Evolutionary conservation across 2,888 invertebrate genomes (phyloP).

Genomic region (Aproaerema taeniolella): DNA sequence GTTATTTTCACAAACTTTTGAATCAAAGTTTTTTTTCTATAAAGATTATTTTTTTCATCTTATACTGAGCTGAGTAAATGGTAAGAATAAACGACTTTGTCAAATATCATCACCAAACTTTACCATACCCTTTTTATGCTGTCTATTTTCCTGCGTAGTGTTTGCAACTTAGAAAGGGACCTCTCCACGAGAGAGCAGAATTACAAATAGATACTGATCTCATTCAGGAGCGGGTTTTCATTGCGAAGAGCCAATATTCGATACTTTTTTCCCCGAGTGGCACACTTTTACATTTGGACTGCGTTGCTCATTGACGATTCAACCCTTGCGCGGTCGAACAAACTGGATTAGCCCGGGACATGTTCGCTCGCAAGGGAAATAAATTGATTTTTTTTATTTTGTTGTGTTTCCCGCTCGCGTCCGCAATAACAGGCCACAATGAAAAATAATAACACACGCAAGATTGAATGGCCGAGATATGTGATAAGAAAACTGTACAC

Average conservation of each 20-base stretch:
- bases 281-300: slow-evolving; percentile 67
- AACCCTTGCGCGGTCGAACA: slow-evolving; percentile 74
- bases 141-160: slow-evolving; percentile 3
- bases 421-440: slow-evolving; percentile 60
- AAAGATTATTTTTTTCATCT: too few relatives aligned
- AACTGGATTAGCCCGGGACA: slow-evolving; percentile 73
- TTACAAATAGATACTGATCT: slow-evolving; percentile 51
- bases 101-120: too few relatives aligned
- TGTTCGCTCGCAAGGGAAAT: slow-evolving; percentile 70
- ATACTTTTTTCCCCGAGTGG: slow-evolving; percentile 56
- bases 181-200: slow-evolving; percentile 34
- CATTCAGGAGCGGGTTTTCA: slow-evolving; percentile 48
- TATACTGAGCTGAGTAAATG: too few relatives aligned
- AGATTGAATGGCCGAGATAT: slow-evolving; percentile 47
- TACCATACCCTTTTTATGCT: too few relatives aligned
- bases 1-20: too few relatives aligned
- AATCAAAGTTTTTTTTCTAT: too few relatives aligned
- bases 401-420: slow-evolving; percentile 54
- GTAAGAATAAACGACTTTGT: too few relatives aligned
- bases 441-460: slow-evolving; percentile 57
- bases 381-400: slow-evolving; percentile 69
- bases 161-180: slow-evolving; percentile 9
- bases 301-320: slow-evolving; percentile 70
- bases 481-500: slow-evolving; percentile 22
- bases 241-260: slow-evolving; percentile 58